phyloP scores from a whole-genome alignment of 2,888 invertebrate genomes.

The Augiades crinisus region DNA sequence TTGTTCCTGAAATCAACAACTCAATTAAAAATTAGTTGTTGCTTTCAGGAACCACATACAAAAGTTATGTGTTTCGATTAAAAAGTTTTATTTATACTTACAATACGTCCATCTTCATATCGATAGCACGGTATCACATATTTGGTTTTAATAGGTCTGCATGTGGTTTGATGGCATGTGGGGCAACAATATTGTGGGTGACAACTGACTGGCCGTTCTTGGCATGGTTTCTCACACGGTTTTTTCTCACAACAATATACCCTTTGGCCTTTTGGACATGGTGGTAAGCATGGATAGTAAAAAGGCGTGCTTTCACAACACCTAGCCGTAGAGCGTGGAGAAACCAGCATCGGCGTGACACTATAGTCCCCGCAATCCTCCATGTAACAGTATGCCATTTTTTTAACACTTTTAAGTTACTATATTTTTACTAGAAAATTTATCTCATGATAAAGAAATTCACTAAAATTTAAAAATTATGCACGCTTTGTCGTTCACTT shows the following conservation, averaged over 20 bases:
- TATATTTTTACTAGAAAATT: constrained; percentile 29
- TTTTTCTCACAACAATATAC: constrained; percentile 49
- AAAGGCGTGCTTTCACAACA: constrained; percentile 43
- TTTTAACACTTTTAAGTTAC: constrained; percentile 36
- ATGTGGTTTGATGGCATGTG: constrained; percentile 34
- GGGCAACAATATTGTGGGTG: constrained; percentile 30
- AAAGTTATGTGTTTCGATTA: not conserved
- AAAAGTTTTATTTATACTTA: constrained; percentile 45
- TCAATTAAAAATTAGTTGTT: constrained; percentile 39
- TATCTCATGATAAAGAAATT: constrained; percentile 26
- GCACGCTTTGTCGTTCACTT: constrained; percentile 20
- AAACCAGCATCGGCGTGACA: constrained; percentile 53
- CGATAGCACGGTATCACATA: constrained; percentile 73
- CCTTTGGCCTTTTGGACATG: constrained; percentile 44
- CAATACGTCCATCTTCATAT: constrained; percentile 73
- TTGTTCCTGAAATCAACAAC: constrained; percentile 76
- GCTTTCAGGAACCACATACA: constrained; percentile 43
- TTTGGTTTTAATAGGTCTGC: constrained; percentile 43
- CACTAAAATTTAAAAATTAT: constrained; percentile 37
- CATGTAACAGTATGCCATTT: constrained; percentile 57
- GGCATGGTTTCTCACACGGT: constrained; percentile 8
- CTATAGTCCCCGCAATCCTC: constrained; percentile 49
- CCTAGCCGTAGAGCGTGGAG: constrained; percentile 41
- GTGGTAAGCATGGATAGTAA: constrained; percentile 53
- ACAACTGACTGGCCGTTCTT: no score